Conservation (phyloP, 2,113 vertebrate species). For the Orientallactaga bullata region DNA sequence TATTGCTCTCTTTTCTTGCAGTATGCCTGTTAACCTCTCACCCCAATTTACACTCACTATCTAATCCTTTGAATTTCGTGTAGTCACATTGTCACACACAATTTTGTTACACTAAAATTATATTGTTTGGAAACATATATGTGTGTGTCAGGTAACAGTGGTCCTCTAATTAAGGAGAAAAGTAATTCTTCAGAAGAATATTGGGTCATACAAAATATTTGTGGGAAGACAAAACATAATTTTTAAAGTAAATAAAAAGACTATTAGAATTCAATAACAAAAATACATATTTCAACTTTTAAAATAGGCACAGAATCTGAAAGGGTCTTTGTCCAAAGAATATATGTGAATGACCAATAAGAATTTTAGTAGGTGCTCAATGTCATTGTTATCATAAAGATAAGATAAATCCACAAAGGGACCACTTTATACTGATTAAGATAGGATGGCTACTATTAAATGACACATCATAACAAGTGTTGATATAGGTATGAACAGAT, state of each 20-base stretch:
- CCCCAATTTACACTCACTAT: not conserved
- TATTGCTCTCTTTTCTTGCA: not conserved
- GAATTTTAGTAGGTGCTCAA: not conserved
- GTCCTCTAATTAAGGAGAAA: not conserved
- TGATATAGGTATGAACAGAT: not conserved
- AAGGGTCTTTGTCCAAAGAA: not conserved
- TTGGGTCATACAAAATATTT: not conserved
- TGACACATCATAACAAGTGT: not conserved
- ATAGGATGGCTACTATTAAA: not conserved
- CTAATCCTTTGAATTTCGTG: not conserved
- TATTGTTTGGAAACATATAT: not conserved
- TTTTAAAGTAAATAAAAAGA: not conserved
- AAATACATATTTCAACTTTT: not conserved
- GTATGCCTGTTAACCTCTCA: not conserved
- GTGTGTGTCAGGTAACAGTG: not conserved
- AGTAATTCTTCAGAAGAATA: not conserved
- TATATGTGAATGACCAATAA: not conserved
- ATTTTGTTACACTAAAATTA: not conserved
- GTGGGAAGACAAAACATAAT: not conserved
- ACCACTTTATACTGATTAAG: not conserved
- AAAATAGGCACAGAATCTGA: not conserved
- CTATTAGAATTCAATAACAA: constrained; percentile 1
- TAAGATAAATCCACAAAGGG: not conserved
- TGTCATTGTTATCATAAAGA: not conserved
- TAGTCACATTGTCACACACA: not conserved